phyloP scores from a whole-genome alignment of 1,140 invertebrate species.

The Sminthurinus signatus region DNA sequence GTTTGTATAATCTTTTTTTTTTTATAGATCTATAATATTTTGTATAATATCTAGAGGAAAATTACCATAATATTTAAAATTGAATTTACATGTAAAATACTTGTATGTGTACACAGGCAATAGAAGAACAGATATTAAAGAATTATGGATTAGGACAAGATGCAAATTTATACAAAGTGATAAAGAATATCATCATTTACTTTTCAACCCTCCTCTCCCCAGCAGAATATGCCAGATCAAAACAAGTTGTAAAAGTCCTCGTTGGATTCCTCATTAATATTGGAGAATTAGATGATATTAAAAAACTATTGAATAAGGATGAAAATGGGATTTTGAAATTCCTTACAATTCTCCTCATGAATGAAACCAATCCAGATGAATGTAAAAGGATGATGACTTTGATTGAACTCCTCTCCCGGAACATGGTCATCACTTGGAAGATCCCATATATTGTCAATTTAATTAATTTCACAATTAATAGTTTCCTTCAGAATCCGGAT shows the following conservation, averaged over 20 bases:
- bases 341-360: neutral
- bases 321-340: neutral
- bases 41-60: no score
- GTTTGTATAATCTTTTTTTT: no score
- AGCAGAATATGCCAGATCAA: neutral
- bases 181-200: neutral
- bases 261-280: neutral
- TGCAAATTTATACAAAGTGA: neutral
- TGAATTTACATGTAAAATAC: no score
- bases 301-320: neutral
- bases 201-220: neutral
- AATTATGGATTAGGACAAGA: conserved; percentile 1
- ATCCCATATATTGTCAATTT: conserved; percentile 6
- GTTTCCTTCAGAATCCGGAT: neutral
- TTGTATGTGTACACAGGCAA: no score
- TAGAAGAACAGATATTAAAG: neutral
- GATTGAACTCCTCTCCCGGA: conserved; percentile 7
- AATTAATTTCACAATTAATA: neutral
- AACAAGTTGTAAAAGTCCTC: neutral
- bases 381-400: neutral
- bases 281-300: conserved; percentile 1
- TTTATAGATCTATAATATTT: no score
- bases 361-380: neutral
- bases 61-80: no score
- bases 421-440: conserved; percentile 5